Evolutionary conservation across 2,797 vertebrate species (phyloP).

Genomic region (Rhincodon typus): DNA sequence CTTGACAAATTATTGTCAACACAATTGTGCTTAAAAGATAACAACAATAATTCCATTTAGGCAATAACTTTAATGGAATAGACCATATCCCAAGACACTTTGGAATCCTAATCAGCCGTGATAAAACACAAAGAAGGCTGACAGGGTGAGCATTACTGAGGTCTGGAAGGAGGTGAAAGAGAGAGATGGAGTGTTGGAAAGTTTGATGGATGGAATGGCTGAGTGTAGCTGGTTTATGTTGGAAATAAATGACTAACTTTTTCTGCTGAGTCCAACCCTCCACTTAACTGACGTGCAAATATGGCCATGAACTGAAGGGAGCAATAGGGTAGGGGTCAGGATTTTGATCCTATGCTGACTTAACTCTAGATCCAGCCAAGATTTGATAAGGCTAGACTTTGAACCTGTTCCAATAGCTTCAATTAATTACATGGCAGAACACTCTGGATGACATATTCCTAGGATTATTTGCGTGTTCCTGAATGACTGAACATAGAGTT

Average conservation of each 20-base stretch:
- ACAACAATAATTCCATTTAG: not conserved
- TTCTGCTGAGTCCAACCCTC: not conserved
- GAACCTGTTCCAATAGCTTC: not conserved
- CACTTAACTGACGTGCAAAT: not conserved
- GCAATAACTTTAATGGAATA: not conserved
- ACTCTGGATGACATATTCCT: no score
- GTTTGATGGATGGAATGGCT: not conserved
- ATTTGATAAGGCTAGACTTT: not conserved
- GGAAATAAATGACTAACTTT: not conserved
- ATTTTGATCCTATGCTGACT: not conserved
- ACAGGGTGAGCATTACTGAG: not conserved
- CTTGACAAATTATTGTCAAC: not conserved
- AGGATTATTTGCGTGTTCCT: not conserved
- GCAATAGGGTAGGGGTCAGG: not conserved
- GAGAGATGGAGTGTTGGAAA: not conserved
- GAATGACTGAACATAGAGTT: not conserved
- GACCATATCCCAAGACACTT: not conserved
- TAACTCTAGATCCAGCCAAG: not conserved
- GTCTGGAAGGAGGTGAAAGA: not conserved
- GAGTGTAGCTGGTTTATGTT: not conserved
- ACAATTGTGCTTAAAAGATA: not conserved
- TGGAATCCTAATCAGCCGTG: not conserved
- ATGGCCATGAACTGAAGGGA: not conserved
- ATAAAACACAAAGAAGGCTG: not conserved
- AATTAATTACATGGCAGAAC: not conserved